Evolutionary conservation across 2,797 vertebrate genomes (phyloP).

Genomic region (Epinephelus coioides): DNA sequence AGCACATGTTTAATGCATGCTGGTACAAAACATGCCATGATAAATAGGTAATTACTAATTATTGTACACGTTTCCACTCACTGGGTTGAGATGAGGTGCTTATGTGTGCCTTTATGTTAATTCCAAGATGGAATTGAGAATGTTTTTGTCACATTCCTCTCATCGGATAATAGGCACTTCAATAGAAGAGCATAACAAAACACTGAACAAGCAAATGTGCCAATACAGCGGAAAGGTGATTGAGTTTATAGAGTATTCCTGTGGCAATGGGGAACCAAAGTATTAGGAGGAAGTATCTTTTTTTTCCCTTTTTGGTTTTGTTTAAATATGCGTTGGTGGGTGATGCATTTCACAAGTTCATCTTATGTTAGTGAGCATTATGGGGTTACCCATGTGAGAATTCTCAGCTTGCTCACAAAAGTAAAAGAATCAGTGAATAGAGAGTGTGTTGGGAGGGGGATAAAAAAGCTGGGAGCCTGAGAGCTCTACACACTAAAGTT

Average conservation of each 20-base stretch:
- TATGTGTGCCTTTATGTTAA: background rate
- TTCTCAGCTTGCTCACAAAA: conserved; percentile 83
- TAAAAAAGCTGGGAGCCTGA: conserved; percentile 56
- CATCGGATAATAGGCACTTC: background rate
- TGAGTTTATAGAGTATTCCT: conserved; percentile 22
- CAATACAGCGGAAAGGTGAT: conserved; percentile 6
- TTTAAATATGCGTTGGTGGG: conserved; percentile 75
- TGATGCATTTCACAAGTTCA: conserved; percentile 82
- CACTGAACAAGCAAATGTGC: conserved; percentile 5
- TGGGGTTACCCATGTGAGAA: conserved; percentile 80
- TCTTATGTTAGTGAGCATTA: conserved; percentile 77
- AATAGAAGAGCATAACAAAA: conserved; percentile 21
- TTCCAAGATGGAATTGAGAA: background rate
- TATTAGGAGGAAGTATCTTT: conserved; percentile 55
- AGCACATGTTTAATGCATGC: conserved; percentile 7
- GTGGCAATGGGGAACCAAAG: conserved; percentile 42
- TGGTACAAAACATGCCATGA: conserved; percentile 10
- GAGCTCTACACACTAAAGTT: conserved; percentile 55
- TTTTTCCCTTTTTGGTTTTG: conserved; percentile 43
- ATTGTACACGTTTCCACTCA: conserved; percentile 11
- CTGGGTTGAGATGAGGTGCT: background rate
- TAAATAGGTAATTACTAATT: background rate
- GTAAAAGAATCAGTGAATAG: conserved; percentile 76
- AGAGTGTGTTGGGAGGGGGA: background rate
- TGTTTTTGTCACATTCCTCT: conserved; percentile 15